Conservation (phyloP, 2,113 vertebrate species). For the Saccopteryx bilineata region DNA sequence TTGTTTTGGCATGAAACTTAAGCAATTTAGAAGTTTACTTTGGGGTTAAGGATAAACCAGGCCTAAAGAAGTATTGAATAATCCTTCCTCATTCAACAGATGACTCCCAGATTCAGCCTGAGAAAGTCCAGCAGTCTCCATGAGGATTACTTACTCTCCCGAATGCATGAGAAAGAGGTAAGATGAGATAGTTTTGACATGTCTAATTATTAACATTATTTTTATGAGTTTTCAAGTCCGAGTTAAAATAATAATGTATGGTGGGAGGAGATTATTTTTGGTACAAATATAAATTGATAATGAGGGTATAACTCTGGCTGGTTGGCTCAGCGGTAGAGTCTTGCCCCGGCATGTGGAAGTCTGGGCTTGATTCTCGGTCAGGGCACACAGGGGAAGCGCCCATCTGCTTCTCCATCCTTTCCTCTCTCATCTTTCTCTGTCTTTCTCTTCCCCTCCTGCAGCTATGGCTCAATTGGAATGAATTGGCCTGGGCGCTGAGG, state of each 20-base stretch:
- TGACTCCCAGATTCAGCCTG: conserved; percentile 86
- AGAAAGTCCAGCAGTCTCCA: conserved; percentile 85
- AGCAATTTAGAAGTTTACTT: conserved; percentile 48
- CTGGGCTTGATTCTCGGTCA: too few relatives aligned
- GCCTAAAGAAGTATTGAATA: neutral
- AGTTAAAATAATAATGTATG: neutral
- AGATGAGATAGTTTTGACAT: conserved; percentile 32
- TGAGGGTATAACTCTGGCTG: too few relatives aligned
- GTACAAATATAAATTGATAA: neutral
- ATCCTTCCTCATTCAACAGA: conserved; percentile 84
- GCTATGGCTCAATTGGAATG: too few relatives aligned
- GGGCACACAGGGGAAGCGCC: too few relatives aligned
- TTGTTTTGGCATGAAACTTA: conserved; percentile 29
- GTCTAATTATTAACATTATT: neutral
- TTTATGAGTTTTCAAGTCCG: neutral
- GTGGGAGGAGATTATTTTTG: neutral
- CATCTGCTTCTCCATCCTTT: too few relatives aligned
- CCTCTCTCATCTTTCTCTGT: too few relatives aligned
- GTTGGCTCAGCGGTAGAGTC: too few relatives aligned
- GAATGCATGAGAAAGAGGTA: conserved; percentile 90
- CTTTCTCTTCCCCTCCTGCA: too few relatives aligned
- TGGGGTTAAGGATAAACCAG: neutral
- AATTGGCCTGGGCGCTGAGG: too few relatives aligned
- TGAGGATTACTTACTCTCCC: conserved; percentile 83
- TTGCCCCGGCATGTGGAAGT: too few relatives aligned